A percentile compares a stretch with the other conserved stretches of the same genome.
Conservation (phyloP, 1,140 invertebrate genomes). For the Agraylea sexmaculata region DNA sequence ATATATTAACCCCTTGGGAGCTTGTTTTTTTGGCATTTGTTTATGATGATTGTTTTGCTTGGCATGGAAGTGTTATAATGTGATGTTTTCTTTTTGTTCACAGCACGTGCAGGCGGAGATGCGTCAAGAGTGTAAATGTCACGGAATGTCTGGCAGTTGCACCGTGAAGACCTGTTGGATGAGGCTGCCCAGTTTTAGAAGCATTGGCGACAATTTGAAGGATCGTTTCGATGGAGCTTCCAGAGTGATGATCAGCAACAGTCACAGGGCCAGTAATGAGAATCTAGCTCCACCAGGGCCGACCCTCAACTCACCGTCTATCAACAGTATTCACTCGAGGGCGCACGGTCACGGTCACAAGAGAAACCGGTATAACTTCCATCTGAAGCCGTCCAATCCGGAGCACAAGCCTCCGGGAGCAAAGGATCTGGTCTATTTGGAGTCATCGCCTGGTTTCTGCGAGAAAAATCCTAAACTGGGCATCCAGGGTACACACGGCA, state of each 20-base stretch:
- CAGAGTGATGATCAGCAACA: constrained; percentile 68
- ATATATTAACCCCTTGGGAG: no score
- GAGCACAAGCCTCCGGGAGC: constrained; percentile 78
- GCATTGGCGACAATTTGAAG: constrained; percentile 80
- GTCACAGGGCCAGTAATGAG: constrained; percentile 27
- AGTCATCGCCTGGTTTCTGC: constrained; percentile 87
- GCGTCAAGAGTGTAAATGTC: constrained; percentile 87
- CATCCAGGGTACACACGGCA: constrained; percentile 75
- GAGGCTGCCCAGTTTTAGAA: constrained; percentile 71
- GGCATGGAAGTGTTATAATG: no score
- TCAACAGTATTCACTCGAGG: constrained; percentile 43
- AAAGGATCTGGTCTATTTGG: constrained; percentile 87
- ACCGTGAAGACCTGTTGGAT: constrained; percentile 90
- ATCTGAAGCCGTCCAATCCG: constrained; percentile 77
- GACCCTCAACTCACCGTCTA: constrained; percentile 21
- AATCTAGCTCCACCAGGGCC: constrained; percentile 28
- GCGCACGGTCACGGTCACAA: constrained; percentile 43
- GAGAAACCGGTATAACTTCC: constrained; percentile 66
- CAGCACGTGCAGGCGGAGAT: constrained; percentile 89
- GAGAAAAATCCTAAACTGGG: constrained; percentile 75
- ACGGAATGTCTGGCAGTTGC: constrained; percentile 87
- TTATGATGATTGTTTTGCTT: no score
- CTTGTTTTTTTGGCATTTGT: no score
- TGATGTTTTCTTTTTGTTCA: constrained; percentile 28
- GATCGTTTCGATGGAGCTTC: constrained; percentile 88